A percentile compares a stretch with the other conserved stretches of the same genome.
Evolutionary conservation across 2,113 vertebrate genomes (phyloP).

Genomic region (Corythaixoides concolor): DNA sequence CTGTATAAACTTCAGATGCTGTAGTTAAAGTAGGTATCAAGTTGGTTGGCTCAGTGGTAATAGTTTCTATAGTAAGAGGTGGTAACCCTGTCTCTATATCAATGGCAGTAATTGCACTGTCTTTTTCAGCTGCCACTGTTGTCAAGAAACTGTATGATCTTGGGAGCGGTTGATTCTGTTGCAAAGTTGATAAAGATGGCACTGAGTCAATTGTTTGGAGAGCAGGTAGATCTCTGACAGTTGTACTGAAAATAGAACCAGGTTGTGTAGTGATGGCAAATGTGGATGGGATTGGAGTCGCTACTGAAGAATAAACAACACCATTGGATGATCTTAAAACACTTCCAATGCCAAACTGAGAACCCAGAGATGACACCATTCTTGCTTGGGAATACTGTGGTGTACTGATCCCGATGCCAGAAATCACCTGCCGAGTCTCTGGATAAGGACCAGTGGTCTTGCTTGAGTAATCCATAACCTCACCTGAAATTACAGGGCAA

Average conservation of each 20-base stretch:
- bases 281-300: constrained; percentile 88
- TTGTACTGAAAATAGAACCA: constrained; percentile 91
- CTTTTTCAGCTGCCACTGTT: constrained; percentile 79
- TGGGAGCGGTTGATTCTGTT: constrained; percentile 82
- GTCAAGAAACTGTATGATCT: constrained; percentile 88
- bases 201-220: constrained; percentile 87
- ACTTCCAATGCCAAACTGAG: constrained; percentile 84
- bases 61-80: constrained; percentile 76
- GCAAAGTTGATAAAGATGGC: constrained; percentile 82
- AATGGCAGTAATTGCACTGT: constrained; percentile 68
- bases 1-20: constrained; percentile 87
- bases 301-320: constrained; percentile 93
- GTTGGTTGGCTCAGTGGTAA: constrained; percentile 79
- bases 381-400: constrained; percentile 86
- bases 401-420: constrained; percentile 80
- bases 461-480: constrained; percentile 96
- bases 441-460: constrained; percentile 86
- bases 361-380: constrained; percentile 77
- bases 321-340: constrained; percentile 90
- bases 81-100: constrained; percentile 81
- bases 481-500: constrained; percentile 93
- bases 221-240: constrained; percentile 81
- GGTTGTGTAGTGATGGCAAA: constrained; percentile 97
- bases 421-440: constrained; percentile 82
- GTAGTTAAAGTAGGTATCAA: constrained; percentile 81